These are phyloP conservation scores for Plecotus auritus DNA, from an alignment of 2,113 vertebrate genomes.

Conservation along the genomic window DNA sequence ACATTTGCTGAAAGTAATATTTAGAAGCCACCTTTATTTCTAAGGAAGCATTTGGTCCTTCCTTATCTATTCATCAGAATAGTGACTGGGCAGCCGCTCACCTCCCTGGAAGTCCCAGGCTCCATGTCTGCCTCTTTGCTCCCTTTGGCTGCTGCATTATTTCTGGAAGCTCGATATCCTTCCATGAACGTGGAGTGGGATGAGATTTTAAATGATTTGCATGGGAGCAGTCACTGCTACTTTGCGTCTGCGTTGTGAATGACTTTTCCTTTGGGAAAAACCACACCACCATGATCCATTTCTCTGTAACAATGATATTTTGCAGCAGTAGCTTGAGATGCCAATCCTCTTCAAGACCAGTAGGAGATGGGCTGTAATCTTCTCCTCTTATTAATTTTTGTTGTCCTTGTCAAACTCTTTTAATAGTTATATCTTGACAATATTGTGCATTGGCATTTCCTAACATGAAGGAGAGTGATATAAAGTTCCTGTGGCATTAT, in stretches of 20 bases:
- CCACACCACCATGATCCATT: not conserved
- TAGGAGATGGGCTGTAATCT: not conserved
- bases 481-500: not conserved
- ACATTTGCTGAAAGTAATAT: not conserved
- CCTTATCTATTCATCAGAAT: not conserved
- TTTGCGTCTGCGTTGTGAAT: not conserved
- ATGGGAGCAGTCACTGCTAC: not conserved
- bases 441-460: not conserved
- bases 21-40: not conserved
- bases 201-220: not conserved
- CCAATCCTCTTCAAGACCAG: not conserved
- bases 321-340: not conserved
- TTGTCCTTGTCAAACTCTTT: not conserved
- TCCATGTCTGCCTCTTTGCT: not conserved
- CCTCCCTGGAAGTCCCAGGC: not conserved
- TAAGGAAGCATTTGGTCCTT: not conserved
- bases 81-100: not conserved
- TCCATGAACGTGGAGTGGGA: not conserved
- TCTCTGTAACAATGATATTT: not conserved
- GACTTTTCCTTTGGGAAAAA: not conserved
- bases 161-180: not conserved
- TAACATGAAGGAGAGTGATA: not conserved
- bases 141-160: not conserved
- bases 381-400: not conserved
- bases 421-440: not conserved